phyloP scores from a whole-genome alignment of 92 coral and sea anemone genomes.

The Epizoanthus illoricatus region DNA sequence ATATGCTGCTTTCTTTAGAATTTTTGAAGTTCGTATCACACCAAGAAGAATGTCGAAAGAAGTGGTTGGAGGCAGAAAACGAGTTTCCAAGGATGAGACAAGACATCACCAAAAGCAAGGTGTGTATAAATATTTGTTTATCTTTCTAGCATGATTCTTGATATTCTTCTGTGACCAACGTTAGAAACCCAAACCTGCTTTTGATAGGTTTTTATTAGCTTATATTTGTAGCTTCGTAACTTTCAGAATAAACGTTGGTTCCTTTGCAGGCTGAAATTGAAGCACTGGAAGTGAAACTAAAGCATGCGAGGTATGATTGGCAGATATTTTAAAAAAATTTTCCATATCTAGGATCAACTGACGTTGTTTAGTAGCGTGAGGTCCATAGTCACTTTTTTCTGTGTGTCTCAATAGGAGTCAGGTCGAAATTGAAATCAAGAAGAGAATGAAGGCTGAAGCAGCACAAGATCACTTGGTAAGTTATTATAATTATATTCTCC shows the following conservation, averaged over 20 bases:
- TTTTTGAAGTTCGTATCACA: slow-evolving; percentile 88
- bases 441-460: slow-evolving; percentile 90
- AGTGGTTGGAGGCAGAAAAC: slow-evolving; percentile 84
- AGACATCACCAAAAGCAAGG: slow-evolving; percentile 85
- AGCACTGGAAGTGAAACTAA: slow-evolving; percentile 86
- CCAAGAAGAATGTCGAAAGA: slow-evolving; percentile 97
- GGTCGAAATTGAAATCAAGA: slow-evolving; percentile 86
- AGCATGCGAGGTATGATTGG: slow-evolving; percentile 85
- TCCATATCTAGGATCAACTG: too few species aligned
- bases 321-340: neutral
- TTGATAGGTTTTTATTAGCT: too few species aligned
- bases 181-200: neutral
- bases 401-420: slow-evolving; percentile 64
- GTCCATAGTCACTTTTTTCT: neutral
- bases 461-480: slow-evolving; percentile 94
- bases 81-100: slow-evolving; percentile 72
- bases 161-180: neutral
- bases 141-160: too few species aligned
- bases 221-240: neutral
- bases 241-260: neutral
- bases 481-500: too few species aligned
- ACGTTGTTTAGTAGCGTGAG: too few species aligned
- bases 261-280: slow-evolving; percentile 88
- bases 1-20: slow-evolving; percentile 52
- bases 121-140: slow-evolving; percentile 14